A percentile compares a stretch with the other conserved stretches of the same genome.
Conservation (phyloP, 2,888 invertebrate species). For the Vesta saturnalis region DNA sequence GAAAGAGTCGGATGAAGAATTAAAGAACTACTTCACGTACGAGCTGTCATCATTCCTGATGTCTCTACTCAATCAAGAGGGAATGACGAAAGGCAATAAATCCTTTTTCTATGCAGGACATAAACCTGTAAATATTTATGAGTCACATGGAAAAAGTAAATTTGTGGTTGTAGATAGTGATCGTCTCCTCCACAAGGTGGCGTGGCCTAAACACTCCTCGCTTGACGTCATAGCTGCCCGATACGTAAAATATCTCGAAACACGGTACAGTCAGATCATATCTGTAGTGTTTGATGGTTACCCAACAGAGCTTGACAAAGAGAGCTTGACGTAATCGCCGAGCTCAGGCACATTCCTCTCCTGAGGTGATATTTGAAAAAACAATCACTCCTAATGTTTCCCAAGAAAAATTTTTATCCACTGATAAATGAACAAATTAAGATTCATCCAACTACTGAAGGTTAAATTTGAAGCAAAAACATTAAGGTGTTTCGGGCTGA, state of each 20-base stretch:
- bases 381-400: neutral
- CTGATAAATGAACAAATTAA: neutral
- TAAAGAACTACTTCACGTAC: neutral
- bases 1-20: neutral
- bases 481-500: neutral
- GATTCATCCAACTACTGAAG: neutral
- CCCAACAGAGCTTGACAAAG: neutral
- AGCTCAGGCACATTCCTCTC: neutral
- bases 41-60: neutral
- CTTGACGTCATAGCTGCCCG: neutral
- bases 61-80: neutral
- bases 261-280: neutral
- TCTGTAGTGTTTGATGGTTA: neutral
- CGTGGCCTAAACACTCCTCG: neutral
- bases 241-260: constrained; percentile 1
- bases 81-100: too few relatives aligned
- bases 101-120: neutral
- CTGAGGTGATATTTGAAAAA: neutral
- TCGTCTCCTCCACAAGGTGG: neutral
- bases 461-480: constrained; percentile 7
- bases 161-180: neutral
- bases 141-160: neutral
- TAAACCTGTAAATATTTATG: neutral
- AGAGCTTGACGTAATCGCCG: neutral
- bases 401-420: neutral